Evolutionary conservation across 1,140 invertebrate species (phyloP).

Genomic region (Leptopilina boulardi): DNA sequence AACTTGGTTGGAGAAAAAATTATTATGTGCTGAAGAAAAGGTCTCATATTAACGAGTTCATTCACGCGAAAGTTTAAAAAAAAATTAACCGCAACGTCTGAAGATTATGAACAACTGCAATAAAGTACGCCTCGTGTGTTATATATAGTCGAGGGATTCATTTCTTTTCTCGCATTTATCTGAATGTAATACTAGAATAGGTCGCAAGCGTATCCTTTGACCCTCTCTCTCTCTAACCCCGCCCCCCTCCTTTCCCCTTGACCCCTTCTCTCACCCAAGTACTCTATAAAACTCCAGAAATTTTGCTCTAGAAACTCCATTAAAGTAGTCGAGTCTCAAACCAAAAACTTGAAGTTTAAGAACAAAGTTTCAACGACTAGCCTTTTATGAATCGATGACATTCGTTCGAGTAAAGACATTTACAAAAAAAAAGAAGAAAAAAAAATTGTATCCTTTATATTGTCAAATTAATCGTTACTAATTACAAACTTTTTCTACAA

Average conservation of each 20-base stretch:
- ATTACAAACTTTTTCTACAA: no score
- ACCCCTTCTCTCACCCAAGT: background rate
- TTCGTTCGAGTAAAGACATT: background rate
- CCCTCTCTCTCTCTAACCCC: background rate
- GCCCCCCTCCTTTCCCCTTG: background rate
- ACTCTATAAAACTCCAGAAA: constrained; percentile 29
- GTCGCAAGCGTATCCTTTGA: background rate
- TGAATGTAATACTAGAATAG: constrained; percentile 13
- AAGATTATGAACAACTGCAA: constrained; percentile 15
- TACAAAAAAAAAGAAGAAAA: background rate
- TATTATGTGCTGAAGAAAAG: background rate
- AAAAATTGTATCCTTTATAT: no score
- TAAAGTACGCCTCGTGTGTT: constrained; percentile 3
- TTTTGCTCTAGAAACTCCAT: constrained; percentile 21
- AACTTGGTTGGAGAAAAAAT: background rate
- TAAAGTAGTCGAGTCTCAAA: constrained; percentile 17
- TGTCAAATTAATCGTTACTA: no score
- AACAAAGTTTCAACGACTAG: constrained; percentile 16
- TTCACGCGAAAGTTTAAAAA: constrained; percentile 10
- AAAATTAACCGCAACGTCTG: constrained; percentile 5
- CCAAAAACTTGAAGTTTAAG: constrained; percentile 20
- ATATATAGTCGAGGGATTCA: constrained; percentile 11
- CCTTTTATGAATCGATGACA: constrained; percentile 24
- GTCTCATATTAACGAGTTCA: constrained; percentile 8
- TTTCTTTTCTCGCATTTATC: constrained; percentile 32